Evolutionary conservation across 2,797 vertebrate species (phyloP).

Genomic region (Potorous gilbertii): DNA sequence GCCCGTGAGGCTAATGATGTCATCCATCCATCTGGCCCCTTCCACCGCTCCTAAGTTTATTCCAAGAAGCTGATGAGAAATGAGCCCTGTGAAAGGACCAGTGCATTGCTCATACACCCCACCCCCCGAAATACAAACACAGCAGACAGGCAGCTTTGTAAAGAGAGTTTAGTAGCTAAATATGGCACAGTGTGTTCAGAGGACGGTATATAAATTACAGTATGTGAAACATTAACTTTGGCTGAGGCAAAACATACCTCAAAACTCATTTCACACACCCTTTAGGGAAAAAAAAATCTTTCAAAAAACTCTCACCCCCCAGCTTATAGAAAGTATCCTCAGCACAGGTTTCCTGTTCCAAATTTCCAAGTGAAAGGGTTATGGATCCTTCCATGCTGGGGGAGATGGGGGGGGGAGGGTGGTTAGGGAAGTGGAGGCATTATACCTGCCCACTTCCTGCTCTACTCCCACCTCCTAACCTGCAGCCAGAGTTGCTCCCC

Average conservation of each 20-base stretch:
- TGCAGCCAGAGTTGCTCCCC: neutral
- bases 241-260: slow-evolving; percentile 64
- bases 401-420: slow-evolving; percentile 27
- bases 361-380: neutral
- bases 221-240: slow-evolving; percentile 54
- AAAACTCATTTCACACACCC: neutral
- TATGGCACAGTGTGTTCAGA: slow-evolving; percentile 67
- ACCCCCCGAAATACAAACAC: slow-evolving; percentile 62
- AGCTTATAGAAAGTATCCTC: slow-evolving; percentile 62
- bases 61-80: neutral
- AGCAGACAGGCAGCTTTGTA: slow-evolving; percentile 14
- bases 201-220: slow-evolving; percentile 72
- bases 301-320: slow-evolving; percentile 68
- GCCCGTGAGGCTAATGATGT: neutral
- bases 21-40: neutral
- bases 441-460: neutral
- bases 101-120: neutral
- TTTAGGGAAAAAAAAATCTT: slow-evolving; percentile 44
- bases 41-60: neutral
- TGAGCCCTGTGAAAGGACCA: neutral
- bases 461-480: neutral
- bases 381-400: slow-evolving; percentile 38
- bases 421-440: slow-evolving; percentile 89
- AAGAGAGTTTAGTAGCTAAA: slow-evolving; percentile 83
- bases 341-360: slow-evolving; percentile 64